Percentiles rank a stretch among this genome's conserved stretches.
phyloP scores from a whole-genome alignment of 2,113 vertebrate species.

The Brachypodius melanocephalos region DNA sequence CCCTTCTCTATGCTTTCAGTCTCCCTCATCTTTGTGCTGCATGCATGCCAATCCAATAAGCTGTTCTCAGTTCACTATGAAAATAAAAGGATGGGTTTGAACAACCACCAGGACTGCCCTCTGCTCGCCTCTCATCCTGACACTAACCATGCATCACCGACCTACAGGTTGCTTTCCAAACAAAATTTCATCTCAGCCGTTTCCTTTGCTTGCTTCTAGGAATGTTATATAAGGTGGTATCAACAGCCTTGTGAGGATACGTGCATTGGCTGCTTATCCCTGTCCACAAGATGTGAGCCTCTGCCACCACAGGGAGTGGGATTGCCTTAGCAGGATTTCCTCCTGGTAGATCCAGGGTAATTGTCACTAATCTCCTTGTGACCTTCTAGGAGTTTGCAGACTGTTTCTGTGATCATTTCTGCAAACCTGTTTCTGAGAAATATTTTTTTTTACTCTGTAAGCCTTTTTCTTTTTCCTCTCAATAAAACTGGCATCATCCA shows the following conservation, averaged over 20 bases:
- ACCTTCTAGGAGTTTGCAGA: background rate
- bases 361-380: background rate
- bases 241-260: background rate
- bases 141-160: fast-evolving
- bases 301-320: background rate
- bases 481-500: background rate
- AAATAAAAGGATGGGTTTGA: background rate
- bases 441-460: background rate
- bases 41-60: background rate
- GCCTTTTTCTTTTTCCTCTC: background rate
- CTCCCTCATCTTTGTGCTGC: background rate
- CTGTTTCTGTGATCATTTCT: background rate
- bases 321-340: background rate
- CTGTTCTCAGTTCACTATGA: background rate
- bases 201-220: background rate
- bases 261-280: background rate
- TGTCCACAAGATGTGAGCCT: background rate
- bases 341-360: background rate
- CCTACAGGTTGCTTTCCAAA: fast-evolving
- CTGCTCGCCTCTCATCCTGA: background rate
- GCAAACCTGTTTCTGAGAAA: background rate
- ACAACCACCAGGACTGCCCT: fast-evolving
- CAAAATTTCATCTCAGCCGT: background rate
- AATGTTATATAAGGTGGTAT: background rate
- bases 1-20: background rate